Base-by-base conservation (phyloP, 2,888 invertebrate species). In the Helleia helle region DNA sequence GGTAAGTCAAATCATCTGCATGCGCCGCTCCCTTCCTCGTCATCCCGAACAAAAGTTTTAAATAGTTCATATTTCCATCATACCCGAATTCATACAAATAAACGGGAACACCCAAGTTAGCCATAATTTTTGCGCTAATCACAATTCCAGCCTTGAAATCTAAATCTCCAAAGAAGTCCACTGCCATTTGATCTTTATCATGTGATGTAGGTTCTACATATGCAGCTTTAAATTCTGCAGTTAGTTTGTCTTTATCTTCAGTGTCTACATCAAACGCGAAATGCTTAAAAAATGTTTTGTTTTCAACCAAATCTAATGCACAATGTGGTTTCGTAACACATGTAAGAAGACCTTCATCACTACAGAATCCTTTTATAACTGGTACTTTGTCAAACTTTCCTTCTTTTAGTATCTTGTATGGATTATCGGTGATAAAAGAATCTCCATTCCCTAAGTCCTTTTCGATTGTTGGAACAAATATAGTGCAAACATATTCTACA, bases 321-420 rank as follows among this genome's bases (percentile, higher is more conserved):
- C 49, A 49, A 2, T 50, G 42, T 1, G 59, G 54, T 40, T 62
- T 64, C 15, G 59, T 45, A 34, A 52, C 24, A 13, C 39, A 45
- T 54, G 73, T 68, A 13, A 74, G 52, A 7, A 73, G 56, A 1
- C 87, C 86, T 55, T 87, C 87, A 1, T 59, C 65, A 1, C 71
- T 65, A 43, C 75, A 83, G 47, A 85, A 84, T 11, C 87, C 87
- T 62, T 76, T 73, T 11, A 87, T 65, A 1, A 74, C 50, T 0
- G 87, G 85, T 13, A 87, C 74, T 13, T 63, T 57, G 5, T 63
- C 54, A 34, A 72, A 67, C 25, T 62, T 59, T n/a, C 70, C 71
- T 37, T 66, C 55, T 44, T 68, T 66, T 34, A 86, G 41, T 18
- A 76, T 37, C 13, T 56, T 76, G 51, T 57, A 87, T 47, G 52